Percentiles rank a stretch among this genome's conserved stretches.
Conservation (phyloP, 1,140 invertebrate genomes). For the Tyrophagus putrescentiae region DNA sequence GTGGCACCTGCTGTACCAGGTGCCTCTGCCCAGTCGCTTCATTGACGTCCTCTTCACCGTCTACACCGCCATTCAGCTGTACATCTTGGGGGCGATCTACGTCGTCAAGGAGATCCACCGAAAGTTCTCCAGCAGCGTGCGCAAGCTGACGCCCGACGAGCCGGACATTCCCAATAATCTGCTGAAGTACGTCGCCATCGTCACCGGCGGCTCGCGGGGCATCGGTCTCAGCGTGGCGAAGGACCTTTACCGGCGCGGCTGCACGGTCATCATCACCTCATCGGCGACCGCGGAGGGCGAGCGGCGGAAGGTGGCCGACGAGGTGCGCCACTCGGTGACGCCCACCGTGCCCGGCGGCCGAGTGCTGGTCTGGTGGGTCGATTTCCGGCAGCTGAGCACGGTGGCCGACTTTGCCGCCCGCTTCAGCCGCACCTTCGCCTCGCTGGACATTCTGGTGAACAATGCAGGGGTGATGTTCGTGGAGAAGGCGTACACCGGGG, state of each 20-base stretch:
- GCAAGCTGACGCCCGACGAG: constrained; percentile 9
- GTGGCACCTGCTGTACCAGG: background rate
- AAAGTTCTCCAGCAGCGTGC: constrained; percentile 11
- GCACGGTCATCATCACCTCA: constrained; percentile 67
- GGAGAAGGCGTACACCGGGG: constrained; percentile 53
- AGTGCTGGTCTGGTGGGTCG: constrained; percentile 38
- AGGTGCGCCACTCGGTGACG: background rate
- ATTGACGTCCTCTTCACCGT: constrained; percentile 14
- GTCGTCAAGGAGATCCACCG: constrained; percentile 19
- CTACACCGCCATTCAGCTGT: constrained; percentile 18
- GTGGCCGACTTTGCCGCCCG: constrained; percentile 51
- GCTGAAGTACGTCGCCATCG: constrained; percentile 4
- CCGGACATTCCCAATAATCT: background rate
- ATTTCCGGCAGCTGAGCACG: constrained; percentile 48
- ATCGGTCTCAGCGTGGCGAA: constrained; percentile 67
- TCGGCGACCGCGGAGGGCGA: background rate
- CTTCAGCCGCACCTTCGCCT: background rate
- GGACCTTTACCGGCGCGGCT: constrained; percentile 57
- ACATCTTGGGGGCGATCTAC: constrained; percentile 21
- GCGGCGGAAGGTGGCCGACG: background rate
- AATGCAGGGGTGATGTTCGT: constrained; percentile 70
- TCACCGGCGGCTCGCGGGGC: constrained; percentile 66
- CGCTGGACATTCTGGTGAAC: constrained; percentile 30
- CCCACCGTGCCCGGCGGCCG: background rate
- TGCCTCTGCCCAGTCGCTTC: background rate